phyloP scores from a whole-genome alignment of 64 coral and sea anemone species.

The Porites lutea region DNA sequence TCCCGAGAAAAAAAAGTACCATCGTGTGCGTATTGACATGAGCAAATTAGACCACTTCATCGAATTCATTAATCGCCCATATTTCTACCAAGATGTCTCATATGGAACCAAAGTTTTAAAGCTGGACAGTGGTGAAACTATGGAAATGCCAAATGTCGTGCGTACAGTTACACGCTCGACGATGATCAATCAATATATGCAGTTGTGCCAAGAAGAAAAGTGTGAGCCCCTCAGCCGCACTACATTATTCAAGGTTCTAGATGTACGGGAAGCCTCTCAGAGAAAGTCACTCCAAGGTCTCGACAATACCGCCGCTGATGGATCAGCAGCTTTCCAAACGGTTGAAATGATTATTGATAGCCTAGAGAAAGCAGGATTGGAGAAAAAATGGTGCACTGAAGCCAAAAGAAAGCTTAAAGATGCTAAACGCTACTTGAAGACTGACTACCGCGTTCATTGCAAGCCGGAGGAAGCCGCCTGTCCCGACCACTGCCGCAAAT shows the following conservation, averaged over 20 bases:
- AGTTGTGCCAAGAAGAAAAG: no score
- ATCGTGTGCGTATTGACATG: conserved; percentile 27
- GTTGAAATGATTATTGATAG: no score
- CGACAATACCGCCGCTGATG: no score
- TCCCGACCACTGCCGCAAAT: not conserved
- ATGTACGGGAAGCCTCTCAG: not conserved
- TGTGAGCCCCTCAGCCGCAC: no score
- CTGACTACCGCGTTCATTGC: not conserved
- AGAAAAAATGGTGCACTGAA: no score
- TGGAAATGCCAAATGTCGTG: not conserved
- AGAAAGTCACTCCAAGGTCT: no score
- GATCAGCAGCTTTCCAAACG: no score
- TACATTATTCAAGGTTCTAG: not conserved
- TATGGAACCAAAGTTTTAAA: not conserved
- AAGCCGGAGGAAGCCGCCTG: not conserved
- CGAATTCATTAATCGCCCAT: not conserved
- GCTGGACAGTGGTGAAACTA: not conserved
- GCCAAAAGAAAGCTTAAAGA: no score
- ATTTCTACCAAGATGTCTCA: no score
- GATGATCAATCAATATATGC: not conserved
- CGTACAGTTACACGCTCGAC: not conserved
- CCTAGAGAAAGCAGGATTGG: no score
- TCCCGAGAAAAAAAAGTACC: not conserved
- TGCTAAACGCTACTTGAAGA: no score
- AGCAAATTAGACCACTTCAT: conserved; percentile 26